Conservation (phyloP, 2,888 invertebrate species). For the Rhyacophila evoluta region DNA sequence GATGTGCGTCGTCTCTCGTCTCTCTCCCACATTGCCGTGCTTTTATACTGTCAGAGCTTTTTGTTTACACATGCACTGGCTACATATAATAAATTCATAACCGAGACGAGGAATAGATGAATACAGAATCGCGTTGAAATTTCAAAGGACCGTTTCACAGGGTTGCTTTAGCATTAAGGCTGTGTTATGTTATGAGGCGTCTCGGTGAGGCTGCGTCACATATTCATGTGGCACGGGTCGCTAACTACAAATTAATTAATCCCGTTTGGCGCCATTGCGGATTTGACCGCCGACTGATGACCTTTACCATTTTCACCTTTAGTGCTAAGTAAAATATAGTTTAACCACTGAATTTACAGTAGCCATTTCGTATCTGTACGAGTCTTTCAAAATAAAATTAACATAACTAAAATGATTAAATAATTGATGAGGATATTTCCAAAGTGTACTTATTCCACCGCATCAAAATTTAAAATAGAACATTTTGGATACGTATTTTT, state of each 20-base stretch:
- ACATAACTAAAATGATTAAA: too few species aligned
- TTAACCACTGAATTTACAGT: too few species aligned
- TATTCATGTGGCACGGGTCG: constrained; percentile 10
- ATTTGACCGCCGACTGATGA: constrained; percentile 19
- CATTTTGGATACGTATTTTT: too few species aligned
- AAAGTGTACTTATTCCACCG: too few species aligned
- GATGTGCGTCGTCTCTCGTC: background rate
- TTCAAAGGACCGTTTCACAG: constrained; percentile 5
- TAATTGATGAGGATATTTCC: too few species aligned
- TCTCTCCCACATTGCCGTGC: background rate
- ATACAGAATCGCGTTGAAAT: constrained; percentile 15
- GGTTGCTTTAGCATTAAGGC: background rate
- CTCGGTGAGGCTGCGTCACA: background rate
- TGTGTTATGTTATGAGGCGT: background rate
- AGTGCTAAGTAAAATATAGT: background rate
- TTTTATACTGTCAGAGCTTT: background rate
- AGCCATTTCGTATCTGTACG: too few species aligned
- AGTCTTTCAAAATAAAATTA: too few species aligned
- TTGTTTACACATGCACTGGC: constrained; percentile 8
- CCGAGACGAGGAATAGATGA: constrained; percentile 11
- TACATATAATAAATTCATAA: constrained; percentile 22
- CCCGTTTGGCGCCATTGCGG: constrained; percentile 5
- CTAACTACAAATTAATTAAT: constrained; percentile 10
- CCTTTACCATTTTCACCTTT: background rate
- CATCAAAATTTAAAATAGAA: too few species aligned